A percentile compares a stretch with the other conserved stretches of the same genome.
These are phyloP conservation scores for Ptychodera flava DNA, from an alignment of 35 echinoderm and acorn worm species.

Conservation along the genomic window DNA sequence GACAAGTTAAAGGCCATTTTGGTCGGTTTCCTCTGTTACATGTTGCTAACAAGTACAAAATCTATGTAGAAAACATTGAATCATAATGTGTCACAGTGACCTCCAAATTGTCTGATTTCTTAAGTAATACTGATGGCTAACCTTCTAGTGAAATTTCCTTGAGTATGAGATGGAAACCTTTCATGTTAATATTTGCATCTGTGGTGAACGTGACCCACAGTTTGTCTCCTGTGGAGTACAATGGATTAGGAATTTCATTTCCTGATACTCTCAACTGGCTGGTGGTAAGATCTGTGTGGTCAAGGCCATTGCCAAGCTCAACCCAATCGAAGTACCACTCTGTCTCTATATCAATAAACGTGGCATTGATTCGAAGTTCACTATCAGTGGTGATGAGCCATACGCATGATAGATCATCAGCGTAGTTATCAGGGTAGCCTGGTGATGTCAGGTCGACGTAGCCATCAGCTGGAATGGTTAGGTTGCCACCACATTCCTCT, in stretches of 20 bases:
- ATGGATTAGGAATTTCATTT: neutral
- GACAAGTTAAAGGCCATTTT: too few relatives aligned
- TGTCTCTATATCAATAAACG: neutral
- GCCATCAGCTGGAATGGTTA: conserved; percentile 37
- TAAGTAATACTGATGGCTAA: too few relatives aligned
- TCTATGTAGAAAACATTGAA: too few relatives aligned
- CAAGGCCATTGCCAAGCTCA: neutral
- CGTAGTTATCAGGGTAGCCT: conserved; percentile 55
- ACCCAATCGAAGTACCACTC: neutral
- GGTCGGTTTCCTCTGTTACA: too few relatives aligned
- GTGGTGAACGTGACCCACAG: neutral
- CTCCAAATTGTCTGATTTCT: too few relatives aligned
- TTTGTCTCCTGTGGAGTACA: neutral
- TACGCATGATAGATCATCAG: conserved; percentile 42
- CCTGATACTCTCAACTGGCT: neutral
- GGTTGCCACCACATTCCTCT: conserved; percentile 51
- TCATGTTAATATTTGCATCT: neutral
- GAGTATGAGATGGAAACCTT: neutral
- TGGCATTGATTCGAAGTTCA: conserved; percentile 43
- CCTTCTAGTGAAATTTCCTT: neutral
- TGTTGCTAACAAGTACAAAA: too few relatives aligned
- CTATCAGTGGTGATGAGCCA: conserved; percentile 76
- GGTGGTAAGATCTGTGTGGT: neutral
- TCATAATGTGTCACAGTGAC: too few relatives aligned
- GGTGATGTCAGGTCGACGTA: conserved; percentile 27